Evolutionary conservation across 2,888 invertebrate genomes (phyloP).

Genomic region (Clanis bilineata): DNA sequence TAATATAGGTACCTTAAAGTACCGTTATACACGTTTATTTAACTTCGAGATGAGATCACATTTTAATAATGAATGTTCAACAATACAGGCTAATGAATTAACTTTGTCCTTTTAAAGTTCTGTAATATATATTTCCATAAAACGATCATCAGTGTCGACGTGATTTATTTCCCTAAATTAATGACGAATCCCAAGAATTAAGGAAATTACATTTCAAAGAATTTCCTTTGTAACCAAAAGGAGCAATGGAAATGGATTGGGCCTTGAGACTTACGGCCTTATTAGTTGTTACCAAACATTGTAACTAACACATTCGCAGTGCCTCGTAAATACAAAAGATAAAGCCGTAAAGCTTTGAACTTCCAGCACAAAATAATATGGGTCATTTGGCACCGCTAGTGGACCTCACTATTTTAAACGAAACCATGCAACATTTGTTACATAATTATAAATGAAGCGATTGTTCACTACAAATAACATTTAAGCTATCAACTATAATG

Average conservation of each 20-base stretch:
- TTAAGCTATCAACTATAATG: not conserved
- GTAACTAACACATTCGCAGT: conserved; percentile 23
- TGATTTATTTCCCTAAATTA: conserved; percentile 1
- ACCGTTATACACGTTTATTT: conserved; percentile 4
- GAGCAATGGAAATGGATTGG: no score
- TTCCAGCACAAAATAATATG: conserved; percentile 30
- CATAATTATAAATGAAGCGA: conserved; percentile 26
- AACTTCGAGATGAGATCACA: not conserved
- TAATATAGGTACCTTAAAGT: not conserved
- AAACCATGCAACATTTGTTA: conserved; percentile 28
- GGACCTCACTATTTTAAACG: conserved; percentile 32
- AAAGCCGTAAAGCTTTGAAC: conserved; percentile 23
- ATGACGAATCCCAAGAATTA: not conserved
- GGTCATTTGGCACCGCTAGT: conserved; percentile 37
- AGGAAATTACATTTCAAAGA: not conserved
- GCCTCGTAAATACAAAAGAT: conserved; percentile 25
- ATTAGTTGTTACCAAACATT: conserved; percentile 12
- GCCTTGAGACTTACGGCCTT: conserved; percentile 24
- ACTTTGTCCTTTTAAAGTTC: not conserved
- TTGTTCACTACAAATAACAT: not conserved
- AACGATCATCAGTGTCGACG: not conserved
- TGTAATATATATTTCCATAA: conserved; percentile 1
- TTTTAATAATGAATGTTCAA: not conserved
- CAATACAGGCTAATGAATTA: conserved; percentile 3
- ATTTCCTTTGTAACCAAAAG: not conserved